phyloP scores from a whole-genome alignment of 2,888 invertebrate genomes.

The Octonoba sinensis region DNA sequence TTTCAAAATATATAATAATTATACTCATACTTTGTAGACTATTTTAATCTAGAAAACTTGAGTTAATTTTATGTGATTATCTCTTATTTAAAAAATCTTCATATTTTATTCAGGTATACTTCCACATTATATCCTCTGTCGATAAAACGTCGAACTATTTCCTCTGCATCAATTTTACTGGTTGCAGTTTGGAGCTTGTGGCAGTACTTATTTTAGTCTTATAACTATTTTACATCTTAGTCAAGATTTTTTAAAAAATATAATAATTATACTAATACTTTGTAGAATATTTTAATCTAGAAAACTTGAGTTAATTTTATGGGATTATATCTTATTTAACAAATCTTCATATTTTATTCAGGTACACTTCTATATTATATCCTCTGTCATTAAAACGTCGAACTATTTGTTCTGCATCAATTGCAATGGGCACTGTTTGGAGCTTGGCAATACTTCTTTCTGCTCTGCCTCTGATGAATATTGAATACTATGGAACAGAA shows the following conservation, averaged over 20 bases:
- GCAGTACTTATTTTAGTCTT: too few species aligned
- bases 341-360: constrained; percentile 56
- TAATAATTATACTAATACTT: too few species aligned
- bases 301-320: neutral
- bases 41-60: too few species aligned
- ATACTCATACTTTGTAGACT: too few species aligned
- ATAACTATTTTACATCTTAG: neutral
- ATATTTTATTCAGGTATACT: too few species aligned
- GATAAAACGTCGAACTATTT: too few species aligned
- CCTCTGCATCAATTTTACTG: too few species aligned
- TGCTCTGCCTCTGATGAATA: constrained; percentile 73
- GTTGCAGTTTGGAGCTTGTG: too few species aligned
- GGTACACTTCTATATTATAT: constrained; percentile 76
- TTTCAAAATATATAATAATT: too few species aligned
- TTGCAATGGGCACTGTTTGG: constrained; percentile 75
- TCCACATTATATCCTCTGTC: too few species aligned
- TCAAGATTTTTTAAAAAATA: neutral
- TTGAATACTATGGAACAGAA: constrained; percentile 74
- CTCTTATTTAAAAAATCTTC: too few species aligned
- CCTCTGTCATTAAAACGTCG: constrained; percentile 74
- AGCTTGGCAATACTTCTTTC: constrained; percentile 73
- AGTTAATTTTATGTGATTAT: too few species aligned
- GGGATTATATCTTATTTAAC: neutral
- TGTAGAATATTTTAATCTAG: neutral
- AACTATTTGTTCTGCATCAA: constrained; percentile 72